Percentiles rank a stretch among this genome's conserved stretches.
Evolutionary conservation across 2,888 invertebrate species (phyloP).

Genomic region (Trileptium ribeirensis): DNA sequence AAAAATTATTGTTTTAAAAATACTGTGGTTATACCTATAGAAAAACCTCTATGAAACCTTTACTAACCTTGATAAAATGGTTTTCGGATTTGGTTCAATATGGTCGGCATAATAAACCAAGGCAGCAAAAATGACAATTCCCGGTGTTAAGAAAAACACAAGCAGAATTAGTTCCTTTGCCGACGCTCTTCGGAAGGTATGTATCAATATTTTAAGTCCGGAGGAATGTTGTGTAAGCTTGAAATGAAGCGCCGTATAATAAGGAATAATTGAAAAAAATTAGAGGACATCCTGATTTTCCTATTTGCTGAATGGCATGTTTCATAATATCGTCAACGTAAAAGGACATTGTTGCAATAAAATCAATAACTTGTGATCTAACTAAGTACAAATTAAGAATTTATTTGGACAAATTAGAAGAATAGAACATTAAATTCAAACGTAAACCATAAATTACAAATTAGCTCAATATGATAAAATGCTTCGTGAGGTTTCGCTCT

Average conservation of each 20-base stretch:
- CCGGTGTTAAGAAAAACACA: constrained; percentile 86
- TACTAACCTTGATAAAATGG: no score
- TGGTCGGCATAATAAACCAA: constrained; percentile 90
- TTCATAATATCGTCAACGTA: constrained; percentile 66
- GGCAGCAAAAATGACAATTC: constrained; percentile 90
- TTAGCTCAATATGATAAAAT: constrained; percentile 80
- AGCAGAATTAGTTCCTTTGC: constrained; percentile 83
- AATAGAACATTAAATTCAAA: constrained; percentile 64
- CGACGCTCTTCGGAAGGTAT: constrained; percentile 82
- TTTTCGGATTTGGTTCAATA: constrained; percentile 83
- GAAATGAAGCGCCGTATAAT: no score
- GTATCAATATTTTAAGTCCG: constrained; percentile 81
- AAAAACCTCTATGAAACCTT: no score
- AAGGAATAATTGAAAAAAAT: constrained; percentile 85
- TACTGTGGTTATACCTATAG: no score
- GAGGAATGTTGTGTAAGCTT: constrained; percentile 85
- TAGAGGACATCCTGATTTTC: constrained; percentile 66
- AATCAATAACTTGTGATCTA: constrained; percentile 90
- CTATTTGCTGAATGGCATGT: constrained; percentile 23
- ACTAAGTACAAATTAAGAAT: no score
- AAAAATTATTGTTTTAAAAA: no score
- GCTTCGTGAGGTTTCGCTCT: constrained; percentile 59
- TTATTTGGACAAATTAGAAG: constrained; percentile 66
- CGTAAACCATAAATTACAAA: constrained; percentile 90
- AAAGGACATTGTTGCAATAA: constrained; percentile 93